Evolutionary conservation across 1,140 invertebrate genomes (phyloP), one percentile per base, ranked within the genome.

Genomic region (Drosophila subobscura): DNA sequence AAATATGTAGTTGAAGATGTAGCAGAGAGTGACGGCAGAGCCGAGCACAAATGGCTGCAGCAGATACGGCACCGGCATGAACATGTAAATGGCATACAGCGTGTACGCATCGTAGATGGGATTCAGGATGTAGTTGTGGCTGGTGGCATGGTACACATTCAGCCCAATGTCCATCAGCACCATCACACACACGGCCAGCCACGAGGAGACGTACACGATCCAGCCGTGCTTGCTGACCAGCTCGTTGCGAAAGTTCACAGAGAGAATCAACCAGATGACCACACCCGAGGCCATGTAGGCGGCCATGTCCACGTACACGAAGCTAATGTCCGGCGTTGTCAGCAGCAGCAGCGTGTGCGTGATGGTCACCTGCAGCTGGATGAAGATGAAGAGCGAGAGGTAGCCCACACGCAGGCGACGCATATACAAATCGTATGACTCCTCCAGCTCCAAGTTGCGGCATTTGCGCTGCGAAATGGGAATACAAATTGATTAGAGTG

Each of bases 331-430:
- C 84, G 91, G 92, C 47, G 92, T 92, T 54, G 90, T 90, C 7
- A 91, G 58, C 60, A 94, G 80, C 29, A 96, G 91, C 42, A 95
- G 65, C 27, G 93, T 67, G 79, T 96, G 95, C 1, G 92, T 92
- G 5, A 93, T 84, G 51, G 94, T 94, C 37, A 96, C 93, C 16
- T 94, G 72, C 64, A 95, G 88, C 78, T 96, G 94, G 23, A 96
- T 91, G 2, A 96, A 92, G 37, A 96, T 93, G 84, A 95, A 96
- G 44, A 96, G 93, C 50, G 95, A 95, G 29, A 97, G 94, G 74
- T 96, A 95, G 52, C 95, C 95, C 90, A 96, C 94, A 75, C 96
- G 95, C 56, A 97, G 91, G 74, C 95, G 94, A 54, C 95, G 94
- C 64, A 95, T 95, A 84, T 97, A 97, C 54, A 94, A 93, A 64